These are phyloP conservation scores for Brachypodius melanocephalos DNA, from an alignment of 2,113 vertebrate genomes.

Conservation along the genomic window DNA sequence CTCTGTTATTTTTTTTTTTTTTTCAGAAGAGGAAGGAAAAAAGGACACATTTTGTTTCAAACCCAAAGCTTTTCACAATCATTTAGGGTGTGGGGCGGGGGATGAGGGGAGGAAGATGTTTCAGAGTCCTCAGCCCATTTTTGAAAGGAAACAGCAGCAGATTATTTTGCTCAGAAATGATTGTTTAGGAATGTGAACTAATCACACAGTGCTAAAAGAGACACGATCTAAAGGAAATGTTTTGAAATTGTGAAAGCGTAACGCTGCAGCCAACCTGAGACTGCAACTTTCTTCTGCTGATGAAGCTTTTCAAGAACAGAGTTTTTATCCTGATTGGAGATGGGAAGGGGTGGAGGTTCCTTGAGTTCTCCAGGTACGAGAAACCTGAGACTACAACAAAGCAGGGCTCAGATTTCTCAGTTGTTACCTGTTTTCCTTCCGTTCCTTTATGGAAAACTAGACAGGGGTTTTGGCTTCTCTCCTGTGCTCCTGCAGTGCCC, in stretches of 20 bases:
- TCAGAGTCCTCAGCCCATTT: background rate
- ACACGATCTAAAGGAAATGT: background rate
- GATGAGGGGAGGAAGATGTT: background rate
- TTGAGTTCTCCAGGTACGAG: background rate
- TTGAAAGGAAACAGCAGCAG: background rate
- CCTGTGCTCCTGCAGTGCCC: background rate
- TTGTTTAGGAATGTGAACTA: background rate
- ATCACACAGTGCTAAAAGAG: background rate
- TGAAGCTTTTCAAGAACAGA: background rate
- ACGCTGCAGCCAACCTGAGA: background rate
- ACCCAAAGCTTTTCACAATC: background rate
- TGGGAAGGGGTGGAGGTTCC: background rate
- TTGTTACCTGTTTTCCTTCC: background rate
- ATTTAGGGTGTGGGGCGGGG: background rate
- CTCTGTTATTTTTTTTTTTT: background rate
- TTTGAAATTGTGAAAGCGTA: background rate
- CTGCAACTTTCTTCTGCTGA: background rate
- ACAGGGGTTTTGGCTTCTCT: background rate
- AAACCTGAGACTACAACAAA: background rate
- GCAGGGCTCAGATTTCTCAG: background rate
- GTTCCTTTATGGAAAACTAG: background rate
- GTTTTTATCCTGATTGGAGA: background rate
- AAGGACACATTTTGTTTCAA: background rate
- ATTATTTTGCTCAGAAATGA: background rate
- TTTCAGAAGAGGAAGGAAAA: background rate